phyloP scores from a whole-genome alignment of 1,140 invertebrate genomes.

The Monomorium pharaonis region DNA sequence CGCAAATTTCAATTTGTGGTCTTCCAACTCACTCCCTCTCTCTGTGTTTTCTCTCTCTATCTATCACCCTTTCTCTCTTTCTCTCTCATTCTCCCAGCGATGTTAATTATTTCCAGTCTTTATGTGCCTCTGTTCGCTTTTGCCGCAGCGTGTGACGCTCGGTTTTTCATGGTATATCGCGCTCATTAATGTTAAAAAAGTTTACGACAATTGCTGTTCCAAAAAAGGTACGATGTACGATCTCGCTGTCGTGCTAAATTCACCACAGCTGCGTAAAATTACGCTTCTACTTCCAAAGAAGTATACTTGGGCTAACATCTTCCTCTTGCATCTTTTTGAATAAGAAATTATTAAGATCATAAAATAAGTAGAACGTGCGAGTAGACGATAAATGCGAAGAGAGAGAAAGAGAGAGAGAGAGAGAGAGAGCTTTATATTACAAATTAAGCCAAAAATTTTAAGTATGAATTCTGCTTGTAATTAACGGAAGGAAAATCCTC shows the following conservation, averaged over 20 bases:
- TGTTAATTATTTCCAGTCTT: slow-evolving; percentile 52
- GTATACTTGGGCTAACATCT: slow-evolving; percentile 14
- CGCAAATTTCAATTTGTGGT: slow-evolving; percentile 57
- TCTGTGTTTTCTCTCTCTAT: neutral
- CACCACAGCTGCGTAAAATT: slow-evolving; percentile 45
- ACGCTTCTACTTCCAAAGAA: slow-evolving; percentile 39
- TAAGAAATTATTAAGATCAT: slow-evolving; percentile 11
- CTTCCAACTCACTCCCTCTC: neutral
- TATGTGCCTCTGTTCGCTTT: slow-evolving; percentile 37
- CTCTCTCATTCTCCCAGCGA: neutral
- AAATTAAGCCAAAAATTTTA: neutral
- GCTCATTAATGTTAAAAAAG: slow-evolving; percentile 56
- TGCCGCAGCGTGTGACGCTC: neutral
- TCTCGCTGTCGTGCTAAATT: slow-evolving; percentile 37
- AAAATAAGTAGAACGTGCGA: slow-evolving; percentile 6
- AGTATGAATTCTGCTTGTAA: neutral
- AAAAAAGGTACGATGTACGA: slow-evolving; percentile 35
- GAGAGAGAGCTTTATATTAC: neutral
- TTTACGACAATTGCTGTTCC: slow-evolving; percentile 35
- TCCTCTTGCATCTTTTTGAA: slow-evolving; percentile 1
- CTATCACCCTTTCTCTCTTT: neutral
- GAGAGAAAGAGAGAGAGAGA: too few relatives aligned
- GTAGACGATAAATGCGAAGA: slow-evolving; percentile 12
- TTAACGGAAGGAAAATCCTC: neutral
- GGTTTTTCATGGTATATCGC: slow-evolving; percentile 30